phyloP scores from a whole-genome alignment of 2,888 invertebrate species.

The Phortica okadai region DNA sequence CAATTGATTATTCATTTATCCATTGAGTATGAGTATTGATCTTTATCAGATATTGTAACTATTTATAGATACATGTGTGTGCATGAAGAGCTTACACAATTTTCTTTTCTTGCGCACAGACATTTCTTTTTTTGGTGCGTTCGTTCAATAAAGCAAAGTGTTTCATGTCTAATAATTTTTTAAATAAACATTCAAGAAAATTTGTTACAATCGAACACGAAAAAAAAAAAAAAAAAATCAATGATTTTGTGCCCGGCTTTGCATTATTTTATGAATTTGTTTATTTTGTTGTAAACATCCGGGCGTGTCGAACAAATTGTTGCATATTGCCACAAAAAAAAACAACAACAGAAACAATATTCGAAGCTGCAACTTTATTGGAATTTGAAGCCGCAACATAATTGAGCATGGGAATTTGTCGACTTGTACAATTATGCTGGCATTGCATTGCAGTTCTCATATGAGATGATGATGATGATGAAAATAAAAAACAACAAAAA shows the following conservation, averaged over 20 bases:
- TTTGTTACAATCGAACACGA: constrained; percentile 33
- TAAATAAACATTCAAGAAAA: constrained; percentile 22
- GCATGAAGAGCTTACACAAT: constrained; percentile 25
- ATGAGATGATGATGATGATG: neutral
- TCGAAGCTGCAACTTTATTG: neutral
- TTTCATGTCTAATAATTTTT: constrained; percentile 32
- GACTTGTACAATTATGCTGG: constrained; percentile 14
- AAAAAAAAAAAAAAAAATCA: too few relatives aligned
- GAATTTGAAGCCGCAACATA: neutral
- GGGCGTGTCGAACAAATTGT: constrained; percentile 65
- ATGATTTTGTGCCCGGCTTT: constrained; percentile 34
- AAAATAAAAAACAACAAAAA: too few relatives aligned
- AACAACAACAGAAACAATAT: neutral
- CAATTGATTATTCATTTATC: constrained; percentile 43
- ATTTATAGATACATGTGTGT: constrained; percentile 36
- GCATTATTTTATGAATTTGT: constrained; percentile 48
- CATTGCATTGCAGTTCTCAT: constrained; percentile 3
- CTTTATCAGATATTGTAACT: constrained; percentile 41
- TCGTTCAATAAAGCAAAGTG: neutral
- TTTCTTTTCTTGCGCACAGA: neutral
- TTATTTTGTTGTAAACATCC: constrained; percentile 70
- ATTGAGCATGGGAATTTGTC: neutral
- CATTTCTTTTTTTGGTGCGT: constrained; percentile 10
- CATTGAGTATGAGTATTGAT: neutral
- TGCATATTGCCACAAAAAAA: constrained; percentile 58